Percentiles rank a stretch among this genome's conserved stretches.
phyloP scores from a whole-genome alignment of 1,140 invertebrate species.

The Achroia grisella region DNA sequence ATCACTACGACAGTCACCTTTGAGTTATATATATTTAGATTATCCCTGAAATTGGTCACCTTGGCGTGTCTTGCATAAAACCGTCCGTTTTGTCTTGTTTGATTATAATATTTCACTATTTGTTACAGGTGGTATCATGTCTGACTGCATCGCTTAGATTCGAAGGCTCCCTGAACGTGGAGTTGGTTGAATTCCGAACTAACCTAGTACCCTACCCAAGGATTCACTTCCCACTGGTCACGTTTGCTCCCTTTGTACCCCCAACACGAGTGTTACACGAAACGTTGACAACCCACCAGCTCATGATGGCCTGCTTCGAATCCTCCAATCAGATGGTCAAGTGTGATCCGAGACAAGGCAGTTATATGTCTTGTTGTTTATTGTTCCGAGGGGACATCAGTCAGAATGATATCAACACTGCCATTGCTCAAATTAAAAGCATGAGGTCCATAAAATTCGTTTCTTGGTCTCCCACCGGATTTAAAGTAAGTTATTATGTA shows the following conservation, averaged over 20 bases:
- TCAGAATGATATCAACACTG: slow-evolving; percentile 82
- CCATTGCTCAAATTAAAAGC: slow-evolving; percentile 80
- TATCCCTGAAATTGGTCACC: no score
- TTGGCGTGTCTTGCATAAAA: no score
- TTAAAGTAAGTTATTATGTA: slow-evolving; percentile 65
- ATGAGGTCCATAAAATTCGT: slow-evolving; percentile 81
- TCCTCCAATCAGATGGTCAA: slow-evolving; percentile 89
- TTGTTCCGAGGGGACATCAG: slow-evolving; percentile 80
- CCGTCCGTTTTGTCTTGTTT: no score
- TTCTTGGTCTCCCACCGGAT: slow-evolving; percentile 84
- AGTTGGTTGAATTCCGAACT: slow-evolving; percentile 88
- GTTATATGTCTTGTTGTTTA: slow-evolving; percentile 86
- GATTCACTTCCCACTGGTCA: slow-evolving; percentile 85
- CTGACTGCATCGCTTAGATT: slow-evolving; percentile 89
- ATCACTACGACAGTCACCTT: no score
- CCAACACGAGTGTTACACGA: slow-evolving; percentile 83
- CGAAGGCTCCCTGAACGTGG: slow-evolving; percentile 88
- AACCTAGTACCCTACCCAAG: slow-evolving; percentile 84
- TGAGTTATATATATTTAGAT: no score
- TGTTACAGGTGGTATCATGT: slow-evolving; percentile 77
- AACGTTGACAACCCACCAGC: slow-evolving; percentile 78
- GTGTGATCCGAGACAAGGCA: slow-evolving; percentile 80
- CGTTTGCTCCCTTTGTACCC: slow-evolving; percentile 85
- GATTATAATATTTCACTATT: not conserved
- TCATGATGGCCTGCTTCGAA: slow-evolving; percentile 87